Evolutionary conservation across 1,140 invertebrate species (phyloP).

Genomic region (Agrilus planipennis): DNA sequence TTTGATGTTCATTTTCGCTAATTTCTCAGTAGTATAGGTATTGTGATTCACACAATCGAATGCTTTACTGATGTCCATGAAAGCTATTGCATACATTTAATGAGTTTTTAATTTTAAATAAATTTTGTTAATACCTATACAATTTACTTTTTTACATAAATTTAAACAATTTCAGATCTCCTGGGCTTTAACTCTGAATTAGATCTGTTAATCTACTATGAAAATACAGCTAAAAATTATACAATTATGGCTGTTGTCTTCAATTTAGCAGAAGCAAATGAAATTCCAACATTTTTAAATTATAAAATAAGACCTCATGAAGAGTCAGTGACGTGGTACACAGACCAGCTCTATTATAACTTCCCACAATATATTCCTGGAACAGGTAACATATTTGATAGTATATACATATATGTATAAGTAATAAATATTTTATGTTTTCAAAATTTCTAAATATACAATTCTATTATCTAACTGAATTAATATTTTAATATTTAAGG

Average conservation of each 20-base stretch:
- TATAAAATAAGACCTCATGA: slow-evolving; percentile 18
- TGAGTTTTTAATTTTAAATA: no score
- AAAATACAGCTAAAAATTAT: slow-evolving; percentile 8
- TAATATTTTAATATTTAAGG: slow-evolving; percentile 9
- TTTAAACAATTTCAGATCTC: slow-evolving; percentile 15
- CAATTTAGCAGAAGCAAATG: slow-evolving; percentile 10
- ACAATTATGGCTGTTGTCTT: slow-evolving; percentile 22
- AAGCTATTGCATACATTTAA: no score
- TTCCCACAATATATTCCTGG: slow-evolving; percentile 18
- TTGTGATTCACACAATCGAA: no score
- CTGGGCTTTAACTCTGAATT: slow-evolving; percentile 14
- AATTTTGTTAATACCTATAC: neutral
- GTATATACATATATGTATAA: no score
- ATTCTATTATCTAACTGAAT: slow-evolving; percentile 2
- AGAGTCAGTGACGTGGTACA: slow-evolving; percentile 21
- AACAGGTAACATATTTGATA: slow-evolving; percentile 9
- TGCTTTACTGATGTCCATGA: no score
- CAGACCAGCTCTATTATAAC: slow-evolving; percentile 20
- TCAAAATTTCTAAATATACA: neutral
- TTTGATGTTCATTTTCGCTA: no score
- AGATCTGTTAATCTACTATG: slow-evolving; percentile 15
- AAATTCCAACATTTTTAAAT: slow-evolving; percentile 14
- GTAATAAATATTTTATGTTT: neutral
- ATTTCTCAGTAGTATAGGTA: no score
- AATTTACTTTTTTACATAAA: slow-evolving; percentile 4